Evolutionary conservation across 2,113 vertebrate species (phyloP), one percentile per base, ranked within the genome.

Genomic region (Lethenteron reissneri): DNA sequence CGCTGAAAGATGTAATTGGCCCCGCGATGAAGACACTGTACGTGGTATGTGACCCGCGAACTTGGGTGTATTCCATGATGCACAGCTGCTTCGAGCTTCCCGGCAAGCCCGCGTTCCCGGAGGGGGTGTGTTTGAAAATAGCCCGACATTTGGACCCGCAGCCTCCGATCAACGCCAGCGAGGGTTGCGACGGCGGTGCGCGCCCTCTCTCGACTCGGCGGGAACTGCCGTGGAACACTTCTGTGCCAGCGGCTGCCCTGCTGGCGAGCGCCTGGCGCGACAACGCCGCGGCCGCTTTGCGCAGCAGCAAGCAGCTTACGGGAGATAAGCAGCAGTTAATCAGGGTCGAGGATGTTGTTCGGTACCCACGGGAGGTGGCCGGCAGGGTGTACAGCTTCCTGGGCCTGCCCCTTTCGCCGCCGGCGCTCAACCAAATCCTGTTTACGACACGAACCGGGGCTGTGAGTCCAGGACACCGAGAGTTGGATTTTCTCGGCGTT

Each of bases 331-430:
- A 83, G 79, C 84, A 82, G 19, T 80, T 83, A 72, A 76, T 97
- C 77, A 88, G 81, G 74, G 94, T 97, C 72, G 94, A 97, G 84
- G 94, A 97, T 71, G 78, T 94, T 76, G 87, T 97, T 58, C 82
- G 74, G 74, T 87, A 79, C 74, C 89, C 94, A 70, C 86, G 85
- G 79, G 85, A 88, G 74, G 87, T 80, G 0, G 84, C 88, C 2
- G 85, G 91, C 81, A 81, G 70, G 14, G 84, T 97, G 75, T 91
- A 89, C 81, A 76, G 81, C 2, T 95, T 92, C 72, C 83, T 97
- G 73, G 91, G 91, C 74, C 84, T 97, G 75, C 89, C 92, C n/a
- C 77, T 91, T 73, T 83, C 88, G 57, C 91, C 90, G 56, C 77
- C 86, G 56, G 89, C 84, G 75, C 87, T 97, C 81, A 95, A 96